Conservation (phyloP, 1,140 invertebrate species). For the Myzus persicae region DNA sequence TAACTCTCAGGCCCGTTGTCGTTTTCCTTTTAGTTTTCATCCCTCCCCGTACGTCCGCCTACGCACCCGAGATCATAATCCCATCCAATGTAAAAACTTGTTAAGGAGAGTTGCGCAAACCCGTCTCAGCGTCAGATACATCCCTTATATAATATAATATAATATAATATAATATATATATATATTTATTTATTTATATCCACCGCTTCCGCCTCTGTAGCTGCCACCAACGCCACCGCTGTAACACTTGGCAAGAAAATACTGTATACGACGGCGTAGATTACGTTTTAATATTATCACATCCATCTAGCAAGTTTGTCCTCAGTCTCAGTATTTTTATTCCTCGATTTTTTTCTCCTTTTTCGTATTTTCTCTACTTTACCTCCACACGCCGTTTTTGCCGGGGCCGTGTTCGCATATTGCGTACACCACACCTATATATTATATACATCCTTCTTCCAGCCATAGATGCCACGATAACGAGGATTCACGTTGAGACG, state of each 20-base stretch:
- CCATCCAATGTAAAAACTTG: constrained; percentile 38
- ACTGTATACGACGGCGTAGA: constrained; percentile 26
- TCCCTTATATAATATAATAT: not conserved
- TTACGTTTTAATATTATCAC: constrained; percentile 56
- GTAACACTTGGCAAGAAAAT: constrained; percentile 41
- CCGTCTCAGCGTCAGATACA: not conserved
- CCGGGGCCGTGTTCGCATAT: not conserved
- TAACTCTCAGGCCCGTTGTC: not conserved
- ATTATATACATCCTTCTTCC: not conserved
- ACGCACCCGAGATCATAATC: not conserved
- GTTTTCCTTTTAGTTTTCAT: constrained; percentile 19
- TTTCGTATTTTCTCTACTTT: not conserved
- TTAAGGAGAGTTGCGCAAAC: not conserved
- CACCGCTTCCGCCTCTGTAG: too few relatives aligned
- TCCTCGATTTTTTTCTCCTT: not conserved
- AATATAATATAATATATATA: constrained; percentile 6
- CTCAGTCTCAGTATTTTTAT: constrained; percentile 23
- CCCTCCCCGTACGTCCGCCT: not conserved
- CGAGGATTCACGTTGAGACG: not conserved
- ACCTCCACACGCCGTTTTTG: not conserved
- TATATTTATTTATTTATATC: not conserved
- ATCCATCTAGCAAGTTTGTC: constrained; percentile 34
- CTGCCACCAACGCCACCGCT: not conserved
- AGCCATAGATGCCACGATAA: not conserved
- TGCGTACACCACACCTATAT: not conserved